Evolutionary conservation across 2,888 invertebrate species (phyloP).

Genomic region (Germaria angustata): DNA sequence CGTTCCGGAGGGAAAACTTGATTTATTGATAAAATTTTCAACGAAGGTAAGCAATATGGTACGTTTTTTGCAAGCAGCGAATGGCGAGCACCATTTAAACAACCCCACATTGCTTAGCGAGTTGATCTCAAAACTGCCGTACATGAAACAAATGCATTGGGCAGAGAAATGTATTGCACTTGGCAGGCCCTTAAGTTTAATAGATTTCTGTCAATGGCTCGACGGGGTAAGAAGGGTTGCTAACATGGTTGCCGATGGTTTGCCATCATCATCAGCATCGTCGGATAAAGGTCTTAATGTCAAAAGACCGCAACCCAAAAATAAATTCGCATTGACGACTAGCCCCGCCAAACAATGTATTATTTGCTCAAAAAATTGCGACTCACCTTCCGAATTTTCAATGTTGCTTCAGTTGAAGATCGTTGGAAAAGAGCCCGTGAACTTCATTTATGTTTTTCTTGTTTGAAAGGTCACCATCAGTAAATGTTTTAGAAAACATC

Average conservation of each 20-base stretch:
- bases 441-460: conserved; percentile 33
- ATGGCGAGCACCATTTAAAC: too few species aligned
- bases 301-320: background rate
- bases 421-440: conserved; percentile 36
- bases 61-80: too few species aligned
- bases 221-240: conserved; percentile 15
- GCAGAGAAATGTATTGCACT: too few species aligned
- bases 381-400: background rate
- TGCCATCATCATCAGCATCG: background rate
- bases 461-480: conserved; percentile 42
- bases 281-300: too few species aligned
- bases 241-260: conserved; percentile 5
- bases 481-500: conserved; percentile 30
- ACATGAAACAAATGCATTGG: too few species aligned
- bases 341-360: background rate
- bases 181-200: too few species aligned
- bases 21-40: too few species aligned
- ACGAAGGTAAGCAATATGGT: too few species aligned
- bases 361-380: background rate
- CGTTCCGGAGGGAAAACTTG: too few species aligned
- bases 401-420: conserved; percentile 16
- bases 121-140: too few species aligned
- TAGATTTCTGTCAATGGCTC: conserved; percentile 38
- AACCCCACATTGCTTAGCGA: too few species aligned
- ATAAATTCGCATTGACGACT: background rate